These are phyloP conservation scores for Lutjanus erythropterus DNA, from an alignment of 2,113 vertebrate genomes.

Conservation along the genomic window DNA sequence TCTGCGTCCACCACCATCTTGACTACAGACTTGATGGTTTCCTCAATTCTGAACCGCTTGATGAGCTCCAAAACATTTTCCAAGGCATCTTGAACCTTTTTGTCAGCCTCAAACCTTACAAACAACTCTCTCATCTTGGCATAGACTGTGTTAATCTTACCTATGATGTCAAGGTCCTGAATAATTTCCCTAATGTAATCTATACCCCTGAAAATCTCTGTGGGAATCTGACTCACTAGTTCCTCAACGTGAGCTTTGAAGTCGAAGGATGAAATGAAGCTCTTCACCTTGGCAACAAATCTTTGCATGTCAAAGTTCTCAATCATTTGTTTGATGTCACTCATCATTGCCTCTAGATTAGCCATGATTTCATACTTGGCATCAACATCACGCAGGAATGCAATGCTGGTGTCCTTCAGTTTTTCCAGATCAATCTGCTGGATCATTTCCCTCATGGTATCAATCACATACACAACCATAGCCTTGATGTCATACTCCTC, in stretches of 20 bases:
- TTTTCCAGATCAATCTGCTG: constrained; percentile 81
- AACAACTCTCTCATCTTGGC: constrained; percentile 81
- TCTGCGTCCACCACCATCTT: constrained; percentile 80
- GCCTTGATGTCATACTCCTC: constrained; percentile 85
- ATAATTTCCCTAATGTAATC: constrained; percentile 74
- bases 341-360: constrained; percentile 77
- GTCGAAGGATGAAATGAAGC: constrained; percentile 65
- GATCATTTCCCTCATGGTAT: constrained; percentile 77
- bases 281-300: constrained; percentile 78
- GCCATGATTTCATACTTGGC: constrained; percentile 81
- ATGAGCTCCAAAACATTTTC: constrained; percentile 85
- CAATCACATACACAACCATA: constrained; percentile 79
- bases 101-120: constrained; percentile 85
- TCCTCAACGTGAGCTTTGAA: constrained; percentile 66
- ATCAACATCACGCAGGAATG: constrained; percentile 87
- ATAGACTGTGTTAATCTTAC: constrained; percentile 83
- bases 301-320: constrained; percentile 80
- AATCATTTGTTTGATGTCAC: constrained; percentile 79
- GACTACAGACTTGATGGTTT: constrained; percentile 82
- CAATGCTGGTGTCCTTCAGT: constrained; percentile 77
- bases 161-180: constrained; percentile 84
- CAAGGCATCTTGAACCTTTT: constrained; percentile 84
- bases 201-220: constrained; percentile 70
- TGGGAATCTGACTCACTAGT: constrained; percentile 72
- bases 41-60: constrained; percentile 85